Conservation (phyloP, 2,113 vertebrate species). For the Trochalopteron elliotii region DNA sequence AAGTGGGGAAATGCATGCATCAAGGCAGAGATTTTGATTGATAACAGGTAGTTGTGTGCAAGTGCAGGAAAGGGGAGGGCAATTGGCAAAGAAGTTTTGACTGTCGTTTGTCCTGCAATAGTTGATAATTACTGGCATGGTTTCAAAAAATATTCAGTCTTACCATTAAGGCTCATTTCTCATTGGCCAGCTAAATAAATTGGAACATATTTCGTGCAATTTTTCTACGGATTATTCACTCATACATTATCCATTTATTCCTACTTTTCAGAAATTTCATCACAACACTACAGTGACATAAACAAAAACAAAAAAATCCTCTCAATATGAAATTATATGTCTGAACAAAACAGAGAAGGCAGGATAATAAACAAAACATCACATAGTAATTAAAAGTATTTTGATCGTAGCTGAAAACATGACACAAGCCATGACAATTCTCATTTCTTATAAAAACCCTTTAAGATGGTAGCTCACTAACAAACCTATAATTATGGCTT, state of each 20-base stretch:
- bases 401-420: neutral
- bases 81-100: neutral
- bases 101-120: neutral
- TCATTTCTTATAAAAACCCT: neutral
- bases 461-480: neutral
- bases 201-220: neutral
- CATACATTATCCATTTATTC: neutral
- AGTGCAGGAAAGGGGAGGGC: accelerated
- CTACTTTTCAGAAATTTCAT: neutral
- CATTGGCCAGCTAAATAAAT: neutral
- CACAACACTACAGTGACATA: neutral
- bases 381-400: neutral
- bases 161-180: neutral
- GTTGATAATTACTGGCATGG: neutral
- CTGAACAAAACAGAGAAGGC: neutral
- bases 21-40: neutral
- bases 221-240: neutral
- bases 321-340: neutral
- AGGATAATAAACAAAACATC: neutral
- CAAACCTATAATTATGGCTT: neutral
- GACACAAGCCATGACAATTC: neutral
- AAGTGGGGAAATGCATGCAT: neutral
- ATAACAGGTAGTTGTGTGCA: neutral
- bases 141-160: neutral
- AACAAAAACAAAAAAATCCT: neutral